Evolutionary conservation across 2,797 vertebrate genomes (phyloP).

Genomic region (Podarcis lilfordi): DNA sequence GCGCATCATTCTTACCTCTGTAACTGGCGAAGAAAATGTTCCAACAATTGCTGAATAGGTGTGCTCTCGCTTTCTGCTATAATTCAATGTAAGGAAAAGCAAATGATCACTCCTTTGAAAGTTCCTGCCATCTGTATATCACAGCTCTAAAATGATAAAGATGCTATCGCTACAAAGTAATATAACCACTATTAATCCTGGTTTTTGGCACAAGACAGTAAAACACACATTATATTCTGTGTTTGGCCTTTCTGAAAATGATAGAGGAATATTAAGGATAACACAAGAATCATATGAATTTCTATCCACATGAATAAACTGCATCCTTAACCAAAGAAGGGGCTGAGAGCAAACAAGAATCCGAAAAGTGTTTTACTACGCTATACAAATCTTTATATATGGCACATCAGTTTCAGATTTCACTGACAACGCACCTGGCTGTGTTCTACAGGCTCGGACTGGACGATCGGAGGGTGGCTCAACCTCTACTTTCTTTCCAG

Average conservation of each 20-base stretch:
- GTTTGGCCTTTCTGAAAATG: background rate
- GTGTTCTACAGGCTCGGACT: slow-evolving; percentile 90
- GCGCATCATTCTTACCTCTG: slow-evolving; percentile 84
- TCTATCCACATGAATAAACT: background rate
- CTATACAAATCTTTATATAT: no score
- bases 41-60: slow-evolving; percentile 93
- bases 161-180: background rate
- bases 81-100: slow-evolving; percentile 47
- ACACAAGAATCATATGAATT: background rate
- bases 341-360: no score
- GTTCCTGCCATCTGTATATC: background rate
- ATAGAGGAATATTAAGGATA: background rate
- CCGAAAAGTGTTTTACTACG: background rate
- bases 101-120: background rate
- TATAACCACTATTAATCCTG: background rate
- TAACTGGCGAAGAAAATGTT: slow-evolving; percentile 95
- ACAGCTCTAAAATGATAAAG: background rate
- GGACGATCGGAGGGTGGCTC: slow-evolving; percentile 89
- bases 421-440: slow-evolving; percentile 81
- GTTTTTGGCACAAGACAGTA: background rate
- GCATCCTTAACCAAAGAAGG: background rate
- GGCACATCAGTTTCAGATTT: background rate
- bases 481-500: slow-evolving; percentile 83
- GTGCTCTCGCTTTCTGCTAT: slow-evolving; percentile 90
- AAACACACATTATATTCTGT: background rate